Evolutionary conservation across 2,888 invertebrate genomes (phyloP), one percentile per base, ranked within the genome.

Genomic region (Agrotis exclamationis): DNA sequence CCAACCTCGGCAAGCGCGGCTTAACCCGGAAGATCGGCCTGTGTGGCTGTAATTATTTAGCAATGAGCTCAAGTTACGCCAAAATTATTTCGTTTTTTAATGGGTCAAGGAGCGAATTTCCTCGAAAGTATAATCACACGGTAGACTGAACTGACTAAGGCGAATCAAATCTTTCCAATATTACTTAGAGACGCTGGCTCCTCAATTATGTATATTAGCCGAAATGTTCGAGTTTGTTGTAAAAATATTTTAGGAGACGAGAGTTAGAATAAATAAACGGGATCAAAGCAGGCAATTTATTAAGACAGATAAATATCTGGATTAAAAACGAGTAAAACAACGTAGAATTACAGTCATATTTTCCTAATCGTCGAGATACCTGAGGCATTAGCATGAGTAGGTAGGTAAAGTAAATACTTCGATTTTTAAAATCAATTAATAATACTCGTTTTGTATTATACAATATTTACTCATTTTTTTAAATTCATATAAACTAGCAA

Each of bases 81-180:
- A 3, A 11, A 11, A 50, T 44, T 18, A 67, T 22, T 48, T 48
- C 28, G 22, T 44, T 69, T 76, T 45, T 7, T 33, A 50, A 76
- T 76, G 16, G 76, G 56, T 56, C 54, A 68, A 56, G 77, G 22
- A 48, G 33, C 44, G 28, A 76, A 76, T 57, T 69, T 56, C 22
- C 13, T 18, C 11, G 33, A 59, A 59, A 78, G 48, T 59, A 59
- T 50, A 72, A 74, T 78, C 24, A 71, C 22, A 78, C 57, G 77
- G 47, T 7, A 71, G 48, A 48, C 1, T 72, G 70, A 72, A 69
- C 79, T 45, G 47, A 59, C 50, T 77, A 44, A 44, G 33, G 59
- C 18, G 9, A 71, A 70, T 72, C 28, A 77, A 77, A 72, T 72
- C 72, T 56, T 77, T 47, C 22, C 39, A 48, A 70, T 70, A 39